Evolutionary conservation across 2,888 invertebrate genomes (phyloP), one percentile per base, ranked within the genome.

Genomic region (Morpho deidamia): DNA sequence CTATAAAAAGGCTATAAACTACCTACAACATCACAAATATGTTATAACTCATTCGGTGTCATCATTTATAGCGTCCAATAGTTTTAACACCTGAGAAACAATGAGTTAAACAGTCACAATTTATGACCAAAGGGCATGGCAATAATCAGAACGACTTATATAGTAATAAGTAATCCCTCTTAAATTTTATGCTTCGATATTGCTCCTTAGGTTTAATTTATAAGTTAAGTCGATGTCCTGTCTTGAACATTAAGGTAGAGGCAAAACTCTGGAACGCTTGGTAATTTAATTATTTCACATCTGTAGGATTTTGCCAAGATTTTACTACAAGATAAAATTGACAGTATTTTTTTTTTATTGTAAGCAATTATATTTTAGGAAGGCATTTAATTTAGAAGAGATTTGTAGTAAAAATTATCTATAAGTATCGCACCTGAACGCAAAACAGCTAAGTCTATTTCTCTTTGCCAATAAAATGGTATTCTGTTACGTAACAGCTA

Each of bases 151-250:
- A 47, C 46, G 46, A 32, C 38, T 47, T 35, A 46, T 43, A 43
- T 40, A 48, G 40, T 40, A 40, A 33, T 10, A 34, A 32, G 40
- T 48, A 48, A 41, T 41, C 34, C 41, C 48, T 46, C 53, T 48
- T 48, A 38, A 48, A 39, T 48, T 53, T 48, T 53, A 53, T 43
- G 53, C 53, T 46, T 40, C 65, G 63, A 58, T 60, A 62, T 62
- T 62, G 58, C 52, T 52, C 58, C 55, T 1, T 60, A 60, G 59
- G 49, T 43, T 59, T 63, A 59, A 60, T 62, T 64, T 60, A 62
- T 54, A 45, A 35, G 59, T 52, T 60, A 60, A 63, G 58, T 48
- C 58, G 61, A 55, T 58, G 44, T 54, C 35, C n/a, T 45, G 37
- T 14, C 14, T n/a, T 3, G n/a, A 10, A 37, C n/a, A 14, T 45